Evolutionary conservation across 2,797 vertebrate species (phyloP), one percentile per base, ranked within the genome.

Genomic region (Austrolebias charrua): DNA sequence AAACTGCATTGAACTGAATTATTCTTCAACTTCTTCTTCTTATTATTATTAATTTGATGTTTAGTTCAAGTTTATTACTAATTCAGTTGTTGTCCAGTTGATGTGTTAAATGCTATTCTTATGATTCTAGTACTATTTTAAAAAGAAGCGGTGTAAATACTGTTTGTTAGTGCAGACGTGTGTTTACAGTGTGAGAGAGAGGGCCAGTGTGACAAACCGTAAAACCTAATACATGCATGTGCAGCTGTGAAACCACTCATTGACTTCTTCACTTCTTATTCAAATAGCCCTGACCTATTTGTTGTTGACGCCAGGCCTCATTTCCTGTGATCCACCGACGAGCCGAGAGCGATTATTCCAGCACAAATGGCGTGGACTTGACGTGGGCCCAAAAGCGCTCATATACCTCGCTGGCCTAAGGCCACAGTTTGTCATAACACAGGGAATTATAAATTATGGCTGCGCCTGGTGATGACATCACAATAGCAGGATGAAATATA

Each of bases 401-500:
- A 85, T 90, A 88, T 88, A 91, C 86, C 82, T 86, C 89, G 72
- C 74, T 81, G 74, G 88, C 90, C 90, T 15, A 19, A 48, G 90
- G 89, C 86, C 85, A 85, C 87, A 76, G 90, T 93, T 93, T 93
- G 90, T 93, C 93, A 94, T 90, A 90, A 92, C 87, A 88, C 84
- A 78, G 90, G 88, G 92, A 93, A 94, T 94, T 93, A 93, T 92
- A 89, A 92, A 93, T 92, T 90, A 91, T 85, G 88, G 80, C 89
- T 79, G 88, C 70, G 89, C 88, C 90, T 73, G 75, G 81, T 90
- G 90, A 93, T 92, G 92, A 93, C 92, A 94, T 93, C 92, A 93
- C 91, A 90, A 92, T 88, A 92, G 88, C 90, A 84, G 91, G 90
- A 93, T 93, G 92, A 93, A 93, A 93, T 92, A 92, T 93, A 93